Base-by-base conservation (phyloP, 2,888 invertebrate genomes). In the Tortrix viridana region DNA sequence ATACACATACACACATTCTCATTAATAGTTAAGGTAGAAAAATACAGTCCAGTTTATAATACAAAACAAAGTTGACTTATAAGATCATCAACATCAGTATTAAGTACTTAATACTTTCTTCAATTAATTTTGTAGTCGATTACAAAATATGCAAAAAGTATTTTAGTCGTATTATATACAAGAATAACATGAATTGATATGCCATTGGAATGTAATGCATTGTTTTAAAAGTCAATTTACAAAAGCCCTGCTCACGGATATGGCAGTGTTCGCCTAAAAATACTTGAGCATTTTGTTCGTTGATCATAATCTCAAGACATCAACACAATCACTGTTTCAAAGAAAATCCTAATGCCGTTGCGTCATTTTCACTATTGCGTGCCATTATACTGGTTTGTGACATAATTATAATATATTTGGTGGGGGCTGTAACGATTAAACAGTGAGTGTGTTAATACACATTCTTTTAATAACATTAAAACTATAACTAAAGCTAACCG, bases 371-470 rank as follows among this genome's bases (percentile, higher is more conserved):
- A 62, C 61, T 67, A 64, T 62, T 56, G 44, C 14, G 48, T 44
- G 48, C 26, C 60, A 37, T 60, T 52, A 65, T 47, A 61, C 60
- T 68, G 71, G 74, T 80, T 80, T 78, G 81, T 81, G 78, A 79
- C 80, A 69, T 75, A 73, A 73, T 75, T 71, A 74, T 72, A 73
- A 67, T 76, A 79, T 84, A 84, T 88, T 88, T 88, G 88, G 88
- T 88, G 85, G 88, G 32, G 88, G 85, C 81, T 84, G 82, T 77
- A 81, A 83, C 72, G 69, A 66, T 76, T 77, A 91, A 92, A 92
- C 92, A 91, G 92, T 92, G 90, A 92, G 82, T 90, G 91, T 92
- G 92, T 92, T 91, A 92, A 92, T 91, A 85, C 84, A 88, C 85
- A 79, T 84, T 79, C 73, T 75, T 75, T 74, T 77, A 76, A 75